These are phyloP conservation scores for Clitarchus hookeri DNA, from an alignment of 2,888 invertebrate species.

Conservation along the genomic window DNA sequence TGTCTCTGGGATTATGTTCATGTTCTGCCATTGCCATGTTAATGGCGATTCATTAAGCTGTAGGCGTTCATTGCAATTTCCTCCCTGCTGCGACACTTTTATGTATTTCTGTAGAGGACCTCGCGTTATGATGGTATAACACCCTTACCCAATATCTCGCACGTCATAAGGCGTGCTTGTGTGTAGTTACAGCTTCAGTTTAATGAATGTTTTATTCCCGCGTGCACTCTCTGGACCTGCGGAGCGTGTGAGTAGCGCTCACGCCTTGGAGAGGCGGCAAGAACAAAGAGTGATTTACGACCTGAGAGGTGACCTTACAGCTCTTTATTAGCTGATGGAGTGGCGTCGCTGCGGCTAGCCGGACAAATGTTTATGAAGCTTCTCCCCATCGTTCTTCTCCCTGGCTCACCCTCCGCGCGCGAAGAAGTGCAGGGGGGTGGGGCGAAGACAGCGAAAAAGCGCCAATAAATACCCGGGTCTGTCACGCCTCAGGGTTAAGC, in stretches of 20 bases:
- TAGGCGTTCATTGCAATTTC: no score
- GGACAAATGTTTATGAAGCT: constrained; percentile 25
- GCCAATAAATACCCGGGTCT: constrained; percentile 17
- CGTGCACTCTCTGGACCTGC: not conserved
- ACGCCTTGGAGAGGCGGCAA: not conserved
- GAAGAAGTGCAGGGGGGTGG: not conserved
- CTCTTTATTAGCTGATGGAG: constrained; percentile 21
- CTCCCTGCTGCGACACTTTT: no score
- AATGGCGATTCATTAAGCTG: no score
- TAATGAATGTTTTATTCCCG: not conserved
- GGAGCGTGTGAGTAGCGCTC: not conserved
- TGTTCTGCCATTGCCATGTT: no score
- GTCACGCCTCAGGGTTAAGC: constrained; percentile 7
- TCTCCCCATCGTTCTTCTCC: not conserved
- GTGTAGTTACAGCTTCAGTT: not conserved
- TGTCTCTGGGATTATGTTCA: no score
- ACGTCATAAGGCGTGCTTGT: not conserved
- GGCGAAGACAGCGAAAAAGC: not conserved
- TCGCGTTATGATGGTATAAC: not conserved
- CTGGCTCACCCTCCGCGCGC: not conserved
- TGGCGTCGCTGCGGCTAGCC: not conserved
- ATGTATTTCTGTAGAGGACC: no score
- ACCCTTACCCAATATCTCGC: not conserved
- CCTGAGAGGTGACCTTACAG: not conserved
- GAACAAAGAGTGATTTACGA: not conserved